Evolutionary conservation across 35 echinoderm and acorn worm genomes (phyloP), one percentile per base, ranked within the genome.

Genomic region (Holothuria glaberrima): DNA sequence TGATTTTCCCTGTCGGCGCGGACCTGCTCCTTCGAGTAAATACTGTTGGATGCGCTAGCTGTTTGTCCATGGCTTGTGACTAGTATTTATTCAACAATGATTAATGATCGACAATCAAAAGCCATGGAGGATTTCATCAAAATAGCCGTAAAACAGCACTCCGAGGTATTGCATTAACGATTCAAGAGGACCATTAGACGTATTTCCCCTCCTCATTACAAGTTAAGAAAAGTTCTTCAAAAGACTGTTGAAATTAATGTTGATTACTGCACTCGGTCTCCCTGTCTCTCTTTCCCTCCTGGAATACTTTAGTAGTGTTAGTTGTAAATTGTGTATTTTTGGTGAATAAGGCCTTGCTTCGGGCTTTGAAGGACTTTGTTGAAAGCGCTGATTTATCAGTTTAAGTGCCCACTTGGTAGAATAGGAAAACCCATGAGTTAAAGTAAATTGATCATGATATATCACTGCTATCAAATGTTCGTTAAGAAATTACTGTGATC

Each of bases 331-430:
- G 74, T 41, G 38, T 19, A 73, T 30, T n/a, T n/a, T 18, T 73
- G 30, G 18, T 2, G 44, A 36, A 75, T 32, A 31, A 35, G 34
- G 19, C 17, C 50, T 21, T 41, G 21, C 46, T 18, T 75, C 24
- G 24, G 20, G 71, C 13, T 70, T 70, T 78, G 44, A 78, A 78
- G 74, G 74, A 24, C 74, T 78, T 48, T 78, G 9, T n/a, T 48
- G 19, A 24, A 78, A 78, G 50, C 44, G 6, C 74, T 78, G 74
- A 78, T 78, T 78, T 78, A 78, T 78, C 50, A 48, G 36, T 78
- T 78, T 78, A 78, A 78, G 74, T 78, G 21, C 74, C 74, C 38
- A 78, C 74, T 78, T 78, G 74, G 44, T 78, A 29, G 27, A 78
- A 78, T 56, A 50, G 20, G 41, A 78, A 78, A 38, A n/a, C 50